A percentile compares a stretch with the other conserved stretches of the same genome.
These are phyloP conservation scores for Orchesellides sinensis DNA, from an alignment of 2,888 invertebrate species.

Conservation along the genomic window DNA sequence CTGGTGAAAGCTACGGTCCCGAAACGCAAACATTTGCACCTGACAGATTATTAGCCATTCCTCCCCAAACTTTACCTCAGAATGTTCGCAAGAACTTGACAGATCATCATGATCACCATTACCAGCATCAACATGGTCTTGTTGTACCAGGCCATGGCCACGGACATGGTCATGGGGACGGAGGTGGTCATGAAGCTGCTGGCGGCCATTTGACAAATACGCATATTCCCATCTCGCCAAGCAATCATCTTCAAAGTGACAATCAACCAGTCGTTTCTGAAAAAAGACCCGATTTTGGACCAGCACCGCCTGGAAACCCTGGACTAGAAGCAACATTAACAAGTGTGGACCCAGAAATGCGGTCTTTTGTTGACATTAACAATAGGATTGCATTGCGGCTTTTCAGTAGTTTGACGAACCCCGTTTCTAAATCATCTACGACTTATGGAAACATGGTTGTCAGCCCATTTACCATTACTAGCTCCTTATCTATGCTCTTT, in stretches of 20 bases:
- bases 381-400: constrained; percentile 91
- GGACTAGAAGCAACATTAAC: constrained; percentile 84
- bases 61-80: constrained; percentile 70
- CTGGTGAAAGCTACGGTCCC: constrained; percentile 63
- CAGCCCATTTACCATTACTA: constrained; percentile 90
- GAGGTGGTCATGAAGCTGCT: constrained; percentile 41
- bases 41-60: constrained; percentile 65
- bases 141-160: constrained; percentile 54
- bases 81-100: constrained; percentile 71
- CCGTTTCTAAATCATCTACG: constrained; percentile 84
- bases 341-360: constrained; percentile 85
- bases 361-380: constrained; percentile 87
- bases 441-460: constrained; percentile 84
- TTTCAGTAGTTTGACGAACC: constrained; percentile 77
- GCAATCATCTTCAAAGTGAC: constrained; percentile 58
- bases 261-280: constrained; percentile 52
- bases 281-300: constrained; percentile 70
- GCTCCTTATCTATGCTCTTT: constrained; percentile 93
- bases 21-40: constrained; percentile 66
- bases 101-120: constrained; percentile 70
- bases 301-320: constrained; percentile 73
- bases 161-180: constrained; percentile 51
- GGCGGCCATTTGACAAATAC: constrained; percentile 19
- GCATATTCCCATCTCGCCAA: constrained; percentile 51
- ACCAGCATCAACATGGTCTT: constrained; percentile 67